Base-by-base conservation (phyloP, 2,797 vertebrate genomes). In the Sebastiscus tertius region DNA sequence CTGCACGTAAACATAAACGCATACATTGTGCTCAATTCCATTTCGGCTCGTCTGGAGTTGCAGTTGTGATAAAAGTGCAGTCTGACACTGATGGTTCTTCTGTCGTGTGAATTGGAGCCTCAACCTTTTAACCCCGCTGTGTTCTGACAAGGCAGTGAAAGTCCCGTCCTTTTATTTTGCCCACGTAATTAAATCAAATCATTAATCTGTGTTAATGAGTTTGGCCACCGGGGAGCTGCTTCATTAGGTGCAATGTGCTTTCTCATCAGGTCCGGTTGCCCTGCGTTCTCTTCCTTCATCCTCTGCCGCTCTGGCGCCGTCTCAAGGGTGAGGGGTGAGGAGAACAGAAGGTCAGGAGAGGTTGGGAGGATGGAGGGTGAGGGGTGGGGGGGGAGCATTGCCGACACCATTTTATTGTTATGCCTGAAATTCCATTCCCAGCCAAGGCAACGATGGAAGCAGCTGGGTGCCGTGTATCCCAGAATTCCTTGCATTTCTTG, bases 201-300 rank as follows among this genome's bases (percentile, higher is more conserved):
- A 77, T 92, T 88, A 84, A 75, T 88, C 72, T 85, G 68, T 34
- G 67, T 63, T 90, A 87, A 93, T 91, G 91, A 92, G 81, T 90
- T 88, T 76, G 78, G 75, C 79, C 81, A 74, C 83, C 11, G 1
- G 72, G 69, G 82, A 89, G 79, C 75, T 49, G 73, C 65, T 84
- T 88, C 87, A 82, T 88, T 85, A 84, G 77, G 56, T 67, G 52
- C 80, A 73, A 70, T 76, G 86, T 86, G 89, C 86, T 78, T 84
- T 69, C 79, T 92, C 87, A 87, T 92, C 80, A 77, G 72, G 79
- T 84, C 49, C 8, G 24, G 18, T 71, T 52, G 71, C 79, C 59
- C 62, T 58, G 31, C 20, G 27, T 62, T 64, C 42, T 70, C 58
- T 62, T 56, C 73, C 76, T 68, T 29, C 46, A 27, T 58, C 70